phyloP scores from a whole-genome alignment of 1,140 invertebrate species.

The Drosophila parabipectinata region DNA sequence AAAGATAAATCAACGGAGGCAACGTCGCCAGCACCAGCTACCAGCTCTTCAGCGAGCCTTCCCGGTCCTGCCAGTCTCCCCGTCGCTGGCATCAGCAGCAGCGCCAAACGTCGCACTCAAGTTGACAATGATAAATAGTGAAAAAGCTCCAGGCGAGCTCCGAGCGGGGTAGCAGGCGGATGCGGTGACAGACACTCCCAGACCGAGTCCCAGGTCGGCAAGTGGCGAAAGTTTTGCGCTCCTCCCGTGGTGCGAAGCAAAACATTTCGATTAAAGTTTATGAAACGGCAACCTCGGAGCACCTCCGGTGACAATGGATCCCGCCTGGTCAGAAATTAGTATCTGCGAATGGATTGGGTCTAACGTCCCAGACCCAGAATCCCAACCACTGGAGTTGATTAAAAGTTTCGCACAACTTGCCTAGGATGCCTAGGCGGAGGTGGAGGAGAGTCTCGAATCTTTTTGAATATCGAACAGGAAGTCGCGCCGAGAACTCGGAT shows the following conservation, averaged over 20 bases:
- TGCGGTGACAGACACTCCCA: slow-evolving; percentile 44
- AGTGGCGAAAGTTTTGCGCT: slow-evolving; percentile 75
- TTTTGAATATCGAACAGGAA: slow-evolving; percentile 71
- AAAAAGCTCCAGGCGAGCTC: slow-evolving; percentile 71
- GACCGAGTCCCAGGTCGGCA: slow-evolving; percentile 46
- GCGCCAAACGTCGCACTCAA: slow-evolving; percentile 81
- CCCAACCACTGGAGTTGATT: slow-evolving; percentile 56
- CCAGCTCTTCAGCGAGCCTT: slow-evolving; percentile 8
- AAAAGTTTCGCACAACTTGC: slow-evolving; percentile 71
- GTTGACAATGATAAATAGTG: slow-evolving; percentile 82
- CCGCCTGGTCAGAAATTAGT: slow-evolving; percentile 60
- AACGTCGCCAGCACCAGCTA: slow-evolving; percentile 61
- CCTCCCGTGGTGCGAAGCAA: slow-evolving; percentile 49
- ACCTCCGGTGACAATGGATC: slow-evolving; percentile 15
- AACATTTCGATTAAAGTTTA: slow-evolving; percentile 83
- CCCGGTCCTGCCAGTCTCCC: slow-evolving; percentile 27
- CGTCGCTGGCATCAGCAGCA: slow-evolving; percentile 46
- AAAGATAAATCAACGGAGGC: slow-evolving; percentile 78
- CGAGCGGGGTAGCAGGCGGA: slow-evolving; percentile 11
- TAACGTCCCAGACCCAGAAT: slow-evolving; percentile 31
- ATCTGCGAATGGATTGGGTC: slow-evolving; percentile 18
- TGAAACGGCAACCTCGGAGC: slow-evolving; percentile 68
- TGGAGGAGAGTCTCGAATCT: slow-evolving; percentile 3
- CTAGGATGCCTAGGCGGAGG: slow-evolving; percentile 2
- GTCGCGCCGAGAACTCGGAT: slow-evolving; percentile 27